These are phyloP conservation scores for Gymnoscelis rufifasciata DNA, from an alignment of 2,888 invertebrate genomes.

Conservation along the genomic window DNA sequence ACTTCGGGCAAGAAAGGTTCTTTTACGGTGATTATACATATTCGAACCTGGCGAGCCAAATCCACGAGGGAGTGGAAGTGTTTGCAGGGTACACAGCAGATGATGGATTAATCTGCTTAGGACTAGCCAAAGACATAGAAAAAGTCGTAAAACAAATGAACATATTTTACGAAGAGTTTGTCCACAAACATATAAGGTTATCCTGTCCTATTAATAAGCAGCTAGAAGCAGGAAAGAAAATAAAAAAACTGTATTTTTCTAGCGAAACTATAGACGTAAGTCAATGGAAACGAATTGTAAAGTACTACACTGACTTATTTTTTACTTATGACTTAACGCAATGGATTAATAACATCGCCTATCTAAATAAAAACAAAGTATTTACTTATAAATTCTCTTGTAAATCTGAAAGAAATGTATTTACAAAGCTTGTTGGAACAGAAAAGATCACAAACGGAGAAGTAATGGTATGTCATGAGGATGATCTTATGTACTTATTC, in stretches of 20 bases:
- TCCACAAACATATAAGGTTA: constrained; percentile 26
- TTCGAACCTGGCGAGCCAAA: constrained; percentile 63
- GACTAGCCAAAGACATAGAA: constrained; percentile 8
- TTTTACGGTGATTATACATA: constrained; percentile 36
- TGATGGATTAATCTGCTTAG: constrained; percentile 15
- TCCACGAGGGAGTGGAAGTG: constrained; percentile 79
- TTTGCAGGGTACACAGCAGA: constrained; percentile 47
- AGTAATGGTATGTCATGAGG: constrained; percentile 31
- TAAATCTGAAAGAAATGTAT: constrained; percentile 36
- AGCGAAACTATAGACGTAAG: constrained; percentile 23
- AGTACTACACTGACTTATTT: constrained; percentile 27
- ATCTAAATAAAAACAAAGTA: constrained; percentile 31
- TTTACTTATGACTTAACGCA: constrained; percentile 31
- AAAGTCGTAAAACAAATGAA: constrained; percentile 16
- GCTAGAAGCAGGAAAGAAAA: constrained; percentile 31
- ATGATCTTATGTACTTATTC: constrained; percentile 43
- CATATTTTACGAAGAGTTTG: constrained; percentile 23
- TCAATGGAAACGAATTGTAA: constrained; percentile 30
- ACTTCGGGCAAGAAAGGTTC: constrained; percentile 42
- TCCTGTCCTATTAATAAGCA: constrained; percentile 27
- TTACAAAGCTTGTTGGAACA: neutral
- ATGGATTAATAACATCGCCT: constrained; percentile 33
- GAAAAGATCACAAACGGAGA: neutral
- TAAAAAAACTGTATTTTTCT: constrained; percentile 35
- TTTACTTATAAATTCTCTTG: constrained; percentile 42